These are phyloP conservation scores for Agrilus biguttatus DNA, from an alignment of 2,888 invertebrate species.

Conservation along the genomic window DNA sequence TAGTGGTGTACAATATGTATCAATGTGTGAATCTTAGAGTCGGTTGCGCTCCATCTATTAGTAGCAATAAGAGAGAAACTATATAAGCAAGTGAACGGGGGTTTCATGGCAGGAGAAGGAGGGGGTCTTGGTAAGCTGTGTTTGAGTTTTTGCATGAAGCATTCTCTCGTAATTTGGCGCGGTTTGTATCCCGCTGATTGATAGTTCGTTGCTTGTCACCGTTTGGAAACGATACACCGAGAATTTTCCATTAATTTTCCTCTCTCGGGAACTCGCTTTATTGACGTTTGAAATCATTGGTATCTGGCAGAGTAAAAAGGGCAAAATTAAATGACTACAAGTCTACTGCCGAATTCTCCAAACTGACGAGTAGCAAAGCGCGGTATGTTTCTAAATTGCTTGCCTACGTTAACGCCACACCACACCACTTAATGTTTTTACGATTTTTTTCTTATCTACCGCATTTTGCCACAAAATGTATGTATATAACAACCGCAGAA, in stretches of 20 bases:
- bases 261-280: constrained; percentile 18
- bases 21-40: not conserved
- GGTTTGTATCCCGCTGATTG: constrained; percentile 29
- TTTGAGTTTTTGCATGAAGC: constrained; percentile 21
- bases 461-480: no score
- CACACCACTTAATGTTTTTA: no score
- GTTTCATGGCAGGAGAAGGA: no score
- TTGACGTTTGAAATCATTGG: constrained; percentile 13
- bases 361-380: no score
- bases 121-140: constrained; percentile 13
- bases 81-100: constrained; percentile 12
- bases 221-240: constrained; percentile 26
- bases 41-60: constrained; percentile 1
- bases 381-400: no score
- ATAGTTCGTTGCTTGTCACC: constrained; percentile 31
- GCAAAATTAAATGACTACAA: no score
- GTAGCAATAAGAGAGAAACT: constrained; percentile 5
- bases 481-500: no score
- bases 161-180: constrained; percentile 28
- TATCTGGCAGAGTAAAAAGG: no score
- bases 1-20: no score
- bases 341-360: no score
- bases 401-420: no score
- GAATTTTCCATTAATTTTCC: constrained; percentile 32
- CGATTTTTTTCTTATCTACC: no score